Evolutionary conservation across 2,888 invertebrate genomes (phyloP).

Genomic region (Campoplex capitator): DNA sequence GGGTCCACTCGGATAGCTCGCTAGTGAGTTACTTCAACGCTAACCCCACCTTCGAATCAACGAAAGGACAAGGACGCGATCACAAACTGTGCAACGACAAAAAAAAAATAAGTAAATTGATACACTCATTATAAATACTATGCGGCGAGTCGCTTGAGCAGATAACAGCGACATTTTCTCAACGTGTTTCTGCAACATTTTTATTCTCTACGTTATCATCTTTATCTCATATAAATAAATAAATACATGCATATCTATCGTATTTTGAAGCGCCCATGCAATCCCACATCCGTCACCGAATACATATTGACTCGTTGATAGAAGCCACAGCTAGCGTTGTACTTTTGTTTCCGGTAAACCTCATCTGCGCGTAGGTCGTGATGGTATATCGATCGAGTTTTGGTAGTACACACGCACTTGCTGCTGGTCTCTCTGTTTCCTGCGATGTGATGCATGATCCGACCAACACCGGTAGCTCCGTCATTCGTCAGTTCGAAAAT

Average conservation of each 20-base stretch:
- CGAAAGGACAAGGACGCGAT: background rate
- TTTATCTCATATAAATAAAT: constrained; percentile 26
- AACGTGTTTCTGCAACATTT: background rate
- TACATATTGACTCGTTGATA: constrained; percentile 21
- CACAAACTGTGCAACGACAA: background rate
- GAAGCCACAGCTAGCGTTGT: constrained; percentile 33
- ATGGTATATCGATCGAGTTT: constrained; percentile 45
- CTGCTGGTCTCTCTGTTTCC: constrained; percentile 17
- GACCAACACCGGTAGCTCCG: background rate
- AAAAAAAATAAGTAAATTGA: background rate
- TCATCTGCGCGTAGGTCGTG: constrained; percentile 9
- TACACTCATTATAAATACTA: background rate
- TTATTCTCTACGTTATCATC: background rate
- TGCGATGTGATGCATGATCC: no score
- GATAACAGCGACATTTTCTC: background rate
- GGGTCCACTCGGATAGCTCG: constrained; percentile 77
- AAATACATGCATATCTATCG: constrained; percentile 2
- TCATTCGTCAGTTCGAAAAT: constrained; percentile 45
- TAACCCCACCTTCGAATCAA: constrained; percentile 39
- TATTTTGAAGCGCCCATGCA: background rate
- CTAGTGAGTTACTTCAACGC: constrained; percentile 69
- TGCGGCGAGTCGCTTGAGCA: background rate
- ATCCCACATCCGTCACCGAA: constrained; percentile 48
- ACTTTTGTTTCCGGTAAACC: constrained; percentile 49
- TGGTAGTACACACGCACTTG: constrained; percentile 10